Evolutionary conservation across 2,113 vertebrate genomes (phyloP).

Genomic region (Phycodurus eques): DNA sequence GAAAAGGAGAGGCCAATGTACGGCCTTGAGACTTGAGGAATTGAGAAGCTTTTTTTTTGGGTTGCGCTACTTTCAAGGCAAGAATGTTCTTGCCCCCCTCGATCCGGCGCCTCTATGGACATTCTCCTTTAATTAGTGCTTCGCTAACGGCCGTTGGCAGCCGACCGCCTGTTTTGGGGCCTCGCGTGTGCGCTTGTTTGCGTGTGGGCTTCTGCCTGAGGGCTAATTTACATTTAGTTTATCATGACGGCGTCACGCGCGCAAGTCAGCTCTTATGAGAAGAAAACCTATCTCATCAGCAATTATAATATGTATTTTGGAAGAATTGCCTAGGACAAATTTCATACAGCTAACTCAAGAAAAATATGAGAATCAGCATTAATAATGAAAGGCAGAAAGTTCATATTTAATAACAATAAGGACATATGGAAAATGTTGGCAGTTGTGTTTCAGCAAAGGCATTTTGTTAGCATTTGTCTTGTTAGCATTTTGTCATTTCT

Average conservation of each 20-base stretch:
- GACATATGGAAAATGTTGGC: not conserved
- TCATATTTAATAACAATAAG: not conserved
- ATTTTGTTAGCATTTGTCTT: not conserved
- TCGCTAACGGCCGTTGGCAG: constrained; percentile 35
- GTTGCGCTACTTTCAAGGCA: not conserved
- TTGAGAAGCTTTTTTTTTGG: constrained; percentile 2
- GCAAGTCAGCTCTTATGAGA: not conserved
- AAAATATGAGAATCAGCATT: not conserved
- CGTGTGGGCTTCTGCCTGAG: not conserved
- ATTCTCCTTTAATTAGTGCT: constrained; percentile 49
- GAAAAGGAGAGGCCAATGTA: not conserved
- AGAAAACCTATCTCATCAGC: not conserved
- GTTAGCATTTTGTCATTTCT: not conserved
- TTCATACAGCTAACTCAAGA: not conserved
- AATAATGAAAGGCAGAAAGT: not conserved
- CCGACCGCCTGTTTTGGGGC: constrained; percentile 25
- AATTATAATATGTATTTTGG: not conserved
- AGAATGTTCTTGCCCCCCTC: constrained; percentile 14
- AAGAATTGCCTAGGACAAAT: not conserved
- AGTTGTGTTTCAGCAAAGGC: not conserved
- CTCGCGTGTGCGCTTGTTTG: constrained; percentile 19
- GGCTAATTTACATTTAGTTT: not conserved
- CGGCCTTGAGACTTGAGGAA: not conserved
- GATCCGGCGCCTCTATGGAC: constrained; percentile 41
- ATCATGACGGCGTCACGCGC: not conserved